Evolutionary conservation across 2,888 invertebrate species (phyloP), one percentile per base, ranked within the genome.

Genomic region (Baronia brevicornis): DNA sequence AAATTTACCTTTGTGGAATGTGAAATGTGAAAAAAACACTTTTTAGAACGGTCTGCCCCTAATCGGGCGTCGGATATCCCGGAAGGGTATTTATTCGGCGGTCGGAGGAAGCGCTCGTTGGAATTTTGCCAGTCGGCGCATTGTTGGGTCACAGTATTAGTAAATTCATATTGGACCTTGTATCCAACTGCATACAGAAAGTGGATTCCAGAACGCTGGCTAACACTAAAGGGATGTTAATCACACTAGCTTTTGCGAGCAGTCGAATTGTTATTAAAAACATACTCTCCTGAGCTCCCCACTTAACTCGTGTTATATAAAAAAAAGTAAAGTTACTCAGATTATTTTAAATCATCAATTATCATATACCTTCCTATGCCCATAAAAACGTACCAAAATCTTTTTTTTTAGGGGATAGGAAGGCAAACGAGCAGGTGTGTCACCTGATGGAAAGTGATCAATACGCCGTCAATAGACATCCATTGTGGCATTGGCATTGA

Each of bases 101-200:
- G 47, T 35, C 43, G 44, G 51, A 45, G 53, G 46, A n/a, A n/a
- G 52, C 39, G 52, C 51, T 52, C 51, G 54, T 53, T 74, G 75
- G 77, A 65, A 59, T 60, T 52, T 58, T 66, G 78, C 78, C 78
- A 77, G 60, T 54, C 54, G 32, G 37, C 33, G 72, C 66, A 68
- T 68, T 68, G 73, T 70, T 63, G 62, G 62, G 59, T 47, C 51
- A 61, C 57, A 61, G 65, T 67, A 68, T 67, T 65, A 66, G 64
- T 75, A 69, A 74, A 77, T 77, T 77, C 77, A 77, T 77, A 75
- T 68, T 60, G 57, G 55, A n/a, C 69, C 63, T 62, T 69, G 63
- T 58, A 55, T 43, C 53, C 53, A n/a, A 55, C 51, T 55, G 51
- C 57, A 60, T 55, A 54, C 50, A 48, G 56, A 20, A 36, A 30